Evolutionary conservation across 2,888 invertebrate genomes (phyloP).

Genomic region (Marronus borbonicus): DNA sequence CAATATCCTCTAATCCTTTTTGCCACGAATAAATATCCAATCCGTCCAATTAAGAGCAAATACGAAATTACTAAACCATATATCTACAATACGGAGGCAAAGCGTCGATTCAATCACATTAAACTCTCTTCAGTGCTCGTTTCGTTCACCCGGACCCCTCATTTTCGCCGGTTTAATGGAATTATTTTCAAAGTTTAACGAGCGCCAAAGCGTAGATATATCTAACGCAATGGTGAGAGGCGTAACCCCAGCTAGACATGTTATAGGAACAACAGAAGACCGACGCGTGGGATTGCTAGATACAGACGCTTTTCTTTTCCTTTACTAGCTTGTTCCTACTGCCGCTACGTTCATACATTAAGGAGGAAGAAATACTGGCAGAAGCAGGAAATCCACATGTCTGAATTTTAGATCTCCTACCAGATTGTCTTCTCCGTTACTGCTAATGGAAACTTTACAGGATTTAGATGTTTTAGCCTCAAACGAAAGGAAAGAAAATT

Average conservation of each 20-base stretch:
- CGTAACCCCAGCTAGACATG: background rate
- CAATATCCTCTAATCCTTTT: no score
- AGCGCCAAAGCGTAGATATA: slow-evolving; percentile 9
- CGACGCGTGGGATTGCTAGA: background rate
- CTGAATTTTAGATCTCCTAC: background rate
- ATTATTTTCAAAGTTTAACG: slow-evolving; percentile 37
- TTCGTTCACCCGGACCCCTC: background rate
- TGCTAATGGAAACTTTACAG: slow-evolving; percentile 8
- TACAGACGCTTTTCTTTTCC: background rate
- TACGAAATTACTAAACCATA: slow-evolving; percentile 1
- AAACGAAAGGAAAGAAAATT: background rate
- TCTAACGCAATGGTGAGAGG: background rate
- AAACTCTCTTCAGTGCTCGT: background rate
- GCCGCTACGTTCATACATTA: background rate
- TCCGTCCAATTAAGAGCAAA: background rate
- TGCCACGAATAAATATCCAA: background rate
- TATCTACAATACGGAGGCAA: background rate
- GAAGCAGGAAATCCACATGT: background rate
- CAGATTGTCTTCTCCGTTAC: background rate
- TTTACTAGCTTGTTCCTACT: slow-evolving; percentile 24
- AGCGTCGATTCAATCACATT: slow-evolving; percentile 6
- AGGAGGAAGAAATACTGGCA: background rate
- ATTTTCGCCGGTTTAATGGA: slow-evolving; percentile 25
- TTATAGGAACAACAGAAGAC: no score
- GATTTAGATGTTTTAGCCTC: background rate